These are phyloP conservation scores for Molorchus minor DNA, from an alignment of 2,888 invertebrate species.

Conservation along the genomic window DNA sequence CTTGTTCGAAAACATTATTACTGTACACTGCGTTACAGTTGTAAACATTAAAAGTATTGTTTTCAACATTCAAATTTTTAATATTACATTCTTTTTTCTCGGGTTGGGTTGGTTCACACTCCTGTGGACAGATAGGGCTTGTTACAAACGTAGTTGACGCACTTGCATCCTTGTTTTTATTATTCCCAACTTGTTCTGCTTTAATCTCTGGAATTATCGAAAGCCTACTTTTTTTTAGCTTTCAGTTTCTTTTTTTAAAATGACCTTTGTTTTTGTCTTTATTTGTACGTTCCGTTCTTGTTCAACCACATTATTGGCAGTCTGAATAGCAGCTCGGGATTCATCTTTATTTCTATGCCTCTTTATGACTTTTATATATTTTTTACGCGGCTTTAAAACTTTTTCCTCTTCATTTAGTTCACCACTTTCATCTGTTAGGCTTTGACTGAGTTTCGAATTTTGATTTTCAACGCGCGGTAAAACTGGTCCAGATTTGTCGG, in stretches of 20 bases:
- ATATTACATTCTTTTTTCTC: background rate
- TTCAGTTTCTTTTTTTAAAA: slow-evolving; percentile 24
- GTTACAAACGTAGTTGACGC: background rate
- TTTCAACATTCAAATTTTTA: no score
- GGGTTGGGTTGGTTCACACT: no score
- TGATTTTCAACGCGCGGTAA: no score
- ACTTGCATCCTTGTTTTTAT: background rate
- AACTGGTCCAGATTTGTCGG: no score
- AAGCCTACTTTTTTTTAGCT: slow-evolving; percentile 32
- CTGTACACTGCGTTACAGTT: background rate
- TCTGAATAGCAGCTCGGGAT: background rate
- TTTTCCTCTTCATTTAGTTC: background rate
- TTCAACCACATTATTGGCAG: background rate
- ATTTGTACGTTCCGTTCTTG: background rate
- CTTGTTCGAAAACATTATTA: background rate
- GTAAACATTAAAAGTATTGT: background rate
- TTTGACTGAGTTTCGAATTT: no score
- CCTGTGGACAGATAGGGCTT: background rate
- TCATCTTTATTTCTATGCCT: background rate
- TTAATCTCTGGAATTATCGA: slow-evolving; percentile 35
- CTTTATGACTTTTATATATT: background rate
- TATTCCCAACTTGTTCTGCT: slow-evolving; percentile 21
- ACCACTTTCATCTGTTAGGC: no score
- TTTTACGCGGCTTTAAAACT: background rate
- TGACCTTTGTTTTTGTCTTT: background rate